Evolutionary conservation across 1,140 invertebrate genomes (phyloP).

Genomic region (Stegodyphus dumicola): DNA sequence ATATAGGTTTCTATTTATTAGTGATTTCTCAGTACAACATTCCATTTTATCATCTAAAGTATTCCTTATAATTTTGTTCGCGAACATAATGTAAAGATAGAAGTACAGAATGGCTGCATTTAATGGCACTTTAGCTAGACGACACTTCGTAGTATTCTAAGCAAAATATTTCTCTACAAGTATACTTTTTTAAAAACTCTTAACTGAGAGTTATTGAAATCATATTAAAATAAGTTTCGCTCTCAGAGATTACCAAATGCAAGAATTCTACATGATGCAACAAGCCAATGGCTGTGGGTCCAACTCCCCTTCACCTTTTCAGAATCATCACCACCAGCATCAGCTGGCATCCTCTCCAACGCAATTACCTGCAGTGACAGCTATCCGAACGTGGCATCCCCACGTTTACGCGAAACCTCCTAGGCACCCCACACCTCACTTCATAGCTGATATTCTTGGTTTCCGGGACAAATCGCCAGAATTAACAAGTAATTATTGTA

Average conservation of each 20-base stretch:
- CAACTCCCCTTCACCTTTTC: conserved; percentile 37
- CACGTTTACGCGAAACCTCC: conserved; percentile 85
- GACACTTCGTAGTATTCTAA: too few species aligned
- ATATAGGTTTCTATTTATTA: too few species aligned
- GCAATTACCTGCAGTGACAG: conserved; percentile 18
- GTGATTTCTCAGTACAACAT: too few species aligned
- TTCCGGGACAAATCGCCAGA: conserved; percentile 23
- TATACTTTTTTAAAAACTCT: too few species aligned
- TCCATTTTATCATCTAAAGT: too few species aligned
- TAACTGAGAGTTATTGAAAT: too few species aligned
- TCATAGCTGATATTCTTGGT: conserved; percentile 84
- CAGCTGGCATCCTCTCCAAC: conserved; percentile 16
- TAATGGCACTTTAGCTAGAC: too few species aligned
- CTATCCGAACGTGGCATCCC: conserved; percentile 76
- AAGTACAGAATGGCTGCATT: too few species aligned
- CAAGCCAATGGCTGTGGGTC: conserved; percentile 54
- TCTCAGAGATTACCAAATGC: conserved; percentile 14
- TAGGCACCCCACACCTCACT: conserved; percentile 80
- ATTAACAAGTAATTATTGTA: conserved; percentile 22
- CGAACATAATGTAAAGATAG: too few species aligned
- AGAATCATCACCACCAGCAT: conserved; percentile 25
- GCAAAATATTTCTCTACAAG: too few species aligned
- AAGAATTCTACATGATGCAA: conserved; percentile 59
- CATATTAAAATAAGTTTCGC: too few species aligned
- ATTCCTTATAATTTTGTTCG: too few species aligned